phyloP scores from a whole-genome alignment of 92 coral and sea anemone genomes.

The Phymanthus crucifer region DNA sequence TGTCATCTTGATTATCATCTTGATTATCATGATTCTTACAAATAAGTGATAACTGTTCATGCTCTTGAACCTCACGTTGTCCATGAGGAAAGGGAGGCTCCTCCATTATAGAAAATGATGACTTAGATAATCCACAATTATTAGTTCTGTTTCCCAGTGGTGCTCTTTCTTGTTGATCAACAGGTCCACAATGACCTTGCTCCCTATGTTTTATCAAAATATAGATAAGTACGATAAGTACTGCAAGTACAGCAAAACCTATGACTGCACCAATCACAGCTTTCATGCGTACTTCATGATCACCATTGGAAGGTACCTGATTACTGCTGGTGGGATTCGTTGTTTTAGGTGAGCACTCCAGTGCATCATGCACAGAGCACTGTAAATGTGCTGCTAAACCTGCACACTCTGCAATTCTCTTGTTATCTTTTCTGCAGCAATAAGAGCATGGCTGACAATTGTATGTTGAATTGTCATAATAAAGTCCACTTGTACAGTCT shows the following conservation, averaged over 20 bases:
- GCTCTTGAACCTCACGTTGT: not conserved
- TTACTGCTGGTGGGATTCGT: not conserved
- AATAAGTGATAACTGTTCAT: not conserved
- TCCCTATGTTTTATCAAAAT: not conserved
- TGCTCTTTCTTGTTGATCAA: not conserved
- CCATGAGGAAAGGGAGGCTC: not conserved
- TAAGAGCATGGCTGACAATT: conserved; percentile 23
- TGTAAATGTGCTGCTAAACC: not conserved
- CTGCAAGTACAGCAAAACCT: not conserved
- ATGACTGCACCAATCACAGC: too few species aligned
- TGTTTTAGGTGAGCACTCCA: not conserved
- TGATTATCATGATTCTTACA: not conserved
- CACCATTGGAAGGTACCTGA: not conserved
- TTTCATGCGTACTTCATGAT: not conserved
- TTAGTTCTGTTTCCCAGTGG: not conserved
- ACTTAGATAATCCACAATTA: not conserved
- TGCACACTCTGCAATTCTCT: not conserved
- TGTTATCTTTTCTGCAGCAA: conserved; percentile 22
- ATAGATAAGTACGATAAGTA: not conserved
- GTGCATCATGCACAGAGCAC: conserved; percentile 17
- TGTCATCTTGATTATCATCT: too few species aligned
- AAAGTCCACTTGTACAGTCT: conserved; percentile 1
- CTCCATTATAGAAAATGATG: not conserved
- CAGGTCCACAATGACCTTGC: not conserved
- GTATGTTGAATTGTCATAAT: conserved; percentile 16